Evolutionary conservation across 2,888 invertebrate genomes (phyloP).

Genomic region (Caenorhabditis plicata): DNA sequence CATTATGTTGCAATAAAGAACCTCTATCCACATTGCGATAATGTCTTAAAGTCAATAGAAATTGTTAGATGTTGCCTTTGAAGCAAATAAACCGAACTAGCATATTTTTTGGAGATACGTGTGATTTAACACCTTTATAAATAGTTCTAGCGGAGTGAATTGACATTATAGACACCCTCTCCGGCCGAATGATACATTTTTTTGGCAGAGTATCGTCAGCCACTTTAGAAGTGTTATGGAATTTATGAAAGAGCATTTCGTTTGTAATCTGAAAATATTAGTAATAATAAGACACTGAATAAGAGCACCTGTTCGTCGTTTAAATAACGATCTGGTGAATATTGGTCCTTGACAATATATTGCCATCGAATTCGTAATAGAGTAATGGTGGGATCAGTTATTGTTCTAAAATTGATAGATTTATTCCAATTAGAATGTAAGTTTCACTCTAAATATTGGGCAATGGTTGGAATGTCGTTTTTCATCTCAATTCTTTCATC

Average conservation of each 20-base stretch:
- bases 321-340: neutral
- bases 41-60: slow-evolving; percentile 5
- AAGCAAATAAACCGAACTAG: neutral
- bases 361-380: neutral
- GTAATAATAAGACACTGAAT: too few species aligned
- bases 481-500: slow-evolving; percentile 11
- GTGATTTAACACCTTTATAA: neutral
- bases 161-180: neutral
- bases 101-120: neutral
- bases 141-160: slow-evolving; percentile 5
- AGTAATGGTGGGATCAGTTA: neutral
- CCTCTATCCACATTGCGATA: slow-evolving; percentile 4
- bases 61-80: neutral
- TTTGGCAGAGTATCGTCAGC: neutral
- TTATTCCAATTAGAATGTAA: too few species aligned
- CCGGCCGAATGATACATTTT: slow-evolving; percentile 11
- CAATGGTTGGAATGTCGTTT: neutral
- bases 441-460: slow-evolving; percentile 3
- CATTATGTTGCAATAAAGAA: neutral
- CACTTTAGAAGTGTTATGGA: neutral
- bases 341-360: slow-evolving; percentile 1
- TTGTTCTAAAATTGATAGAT: neutral
- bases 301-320: slow-evolving; percentile 1
- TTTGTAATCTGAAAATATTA: too few species aligned
- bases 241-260: slow-evolving; percentile 1